phyloP scores from a whole-genome alignment of 2,113 vertebrate genomes.

The Cryptoleucopteryx plumbea region DNA sequence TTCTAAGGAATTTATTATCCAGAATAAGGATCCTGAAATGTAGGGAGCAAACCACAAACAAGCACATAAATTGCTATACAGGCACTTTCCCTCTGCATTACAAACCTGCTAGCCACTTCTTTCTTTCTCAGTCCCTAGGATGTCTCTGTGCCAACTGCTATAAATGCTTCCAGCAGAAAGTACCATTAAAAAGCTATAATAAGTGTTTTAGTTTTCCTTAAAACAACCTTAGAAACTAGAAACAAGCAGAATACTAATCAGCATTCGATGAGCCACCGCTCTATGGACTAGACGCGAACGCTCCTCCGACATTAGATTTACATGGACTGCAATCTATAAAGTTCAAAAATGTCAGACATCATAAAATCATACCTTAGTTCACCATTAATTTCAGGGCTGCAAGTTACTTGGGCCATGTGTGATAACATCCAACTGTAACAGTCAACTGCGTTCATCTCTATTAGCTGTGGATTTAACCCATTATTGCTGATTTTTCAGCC shows the following conservation, averaged over 20 bases:
- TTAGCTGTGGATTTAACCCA: neutral
- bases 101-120: neutral
- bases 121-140: neutral
- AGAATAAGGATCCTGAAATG: neutral
- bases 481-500: neutral
- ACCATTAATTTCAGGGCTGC: neutral
- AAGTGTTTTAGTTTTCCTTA: neutral
- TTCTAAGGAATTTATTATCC: neutral
- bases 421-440: neutral
- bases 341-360: neutral
- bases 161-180: neutral
- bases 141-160: neutral
- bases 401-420: neutral
- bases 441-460: neutral
- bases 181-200: neutral
- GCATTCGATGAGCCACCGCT: rapidly evolving
- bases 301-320: neutral
- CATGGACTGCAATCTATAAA: neutral
- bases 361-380: neutral
- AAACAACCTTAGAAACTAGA: neutral
- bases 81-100: neutral
- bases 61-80: neutral
- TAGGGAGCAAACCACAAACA: neutral
- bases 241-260: neutral
- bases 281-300: rapidly evolving